Evolutionary conservation across 2,888 invertebrate species (phyloP), one percentile per base, ranked within the genome.

Genomic region (Drosophila percnosoma): DNA sequence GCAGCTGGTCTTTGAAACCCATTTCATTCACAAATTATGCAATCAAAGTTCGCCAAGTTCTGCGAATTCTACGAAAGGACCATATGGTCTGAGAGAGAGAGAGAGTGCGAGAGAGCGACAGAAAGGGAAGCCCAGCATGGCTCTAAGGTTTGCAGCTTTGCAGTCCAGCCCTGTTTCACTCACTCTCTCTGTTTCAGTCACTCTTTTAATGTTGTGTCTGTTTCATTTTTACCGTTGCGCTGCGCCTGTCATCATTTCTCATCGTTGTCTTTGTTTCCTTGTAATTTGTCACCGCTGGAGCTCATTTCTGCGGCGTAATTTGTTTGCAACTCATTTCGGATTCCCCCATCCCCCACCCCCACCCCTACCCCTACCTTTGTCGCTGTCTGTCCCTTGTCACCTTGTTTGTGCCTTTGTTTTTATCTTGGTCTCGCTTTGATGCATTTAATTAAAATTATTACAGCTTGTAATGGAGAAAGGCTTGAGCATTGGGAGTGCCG

Each of bases 231-330:
- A 77, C 80, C 84, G 75, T 78, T 83, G 71, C 53, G 64, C 71
- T 73, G 73, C 68, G 87, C 73, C 71, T 87, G 89, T 87, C 87
- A 80, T 87, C 89, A 87, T 87, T 87, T 82, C 89, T 87, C 89
- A 87, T 84, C 82, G 72, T 66, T 63, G 69, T 58, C 70, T 74
- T 78, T 83, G 84, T 80, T 87, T 80, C 76, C 78, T 83, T 82
- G 83, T 90, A 91, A 91, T 91, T 91, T 91, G 91, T 90, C 90
- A 82, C 87, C 70, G 88, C 86, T 87, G 89, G 87, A 89, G 86
- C 80, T 79, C 88, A 79, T 80, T 87, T 87, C 87, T 82, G 89
- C 83, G 83, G 82, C 87, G 84, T 83, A 85, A 91, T 90, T 88
- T 88, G 80, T 90, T 91, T 83, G 80, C 80, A 83, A 78, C 85